These are phyloP conservation scores for Perognathus longimembris DNA, from an alignment of 2,113 vertebrate genomes.

Conservation along the genomic window DNA sequence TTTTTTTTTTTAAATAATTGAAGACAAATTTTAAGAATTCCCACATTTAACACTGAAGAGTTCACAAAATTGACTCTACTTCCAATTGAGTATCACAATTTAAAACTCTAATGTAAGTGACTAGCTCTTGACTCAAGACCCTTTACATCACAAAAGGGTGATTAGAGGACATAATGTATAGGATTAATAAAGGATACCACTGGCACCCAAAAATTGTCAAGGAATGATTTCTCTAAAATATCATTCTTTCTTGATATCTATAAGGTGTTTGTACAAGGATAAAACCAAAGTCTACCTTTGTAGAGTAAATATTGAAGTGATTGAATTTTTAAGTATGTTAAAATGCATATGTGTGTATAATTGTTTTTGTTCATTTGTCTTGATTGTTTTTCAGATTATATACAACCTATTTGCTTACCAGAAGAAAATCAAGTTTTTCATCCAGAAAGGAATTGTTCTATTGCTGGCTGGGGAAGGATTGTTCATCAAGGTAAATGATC, in stretches of 20 bases:
- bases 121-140: background rate
- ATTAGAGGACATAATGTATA: background rate
- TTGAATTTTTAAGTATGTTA: slow-evolving; percentile 23
- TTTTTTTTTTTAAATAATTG: background rate
- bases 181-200: background rate
- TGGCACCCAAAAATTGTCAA: background rate
- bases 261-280: background rate
- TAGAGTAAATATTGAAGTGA: background rate
- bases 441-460: slow-evolving; percentile 89
- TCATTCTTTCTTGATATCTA: background rate
- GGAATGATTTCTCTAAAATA: background rate
- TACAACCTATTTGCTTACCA: slow-evolving; percentile 94
- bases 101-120: slow-evolving; percentile 38
- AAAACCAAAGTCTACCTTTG: background rate
- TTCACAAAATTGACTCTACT: background rate
- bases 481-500: slow-evolving; percentile 71
- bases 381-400: slow-evolving; percentile 85
- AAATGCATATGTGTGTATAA: background rate
- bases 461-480: slow-evolving; percentile 93
- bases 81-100: background rate
- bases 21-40: background rate
- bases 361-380: background rate
- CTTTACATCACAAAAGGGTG: background rate
- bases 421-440: slow-evolving; percentile 84
- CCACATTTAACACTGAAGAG: background rate